Base-by-base conservation (phyloP, 2,888 invertebrate genomes). In the Morinoia aosen region DNA sequence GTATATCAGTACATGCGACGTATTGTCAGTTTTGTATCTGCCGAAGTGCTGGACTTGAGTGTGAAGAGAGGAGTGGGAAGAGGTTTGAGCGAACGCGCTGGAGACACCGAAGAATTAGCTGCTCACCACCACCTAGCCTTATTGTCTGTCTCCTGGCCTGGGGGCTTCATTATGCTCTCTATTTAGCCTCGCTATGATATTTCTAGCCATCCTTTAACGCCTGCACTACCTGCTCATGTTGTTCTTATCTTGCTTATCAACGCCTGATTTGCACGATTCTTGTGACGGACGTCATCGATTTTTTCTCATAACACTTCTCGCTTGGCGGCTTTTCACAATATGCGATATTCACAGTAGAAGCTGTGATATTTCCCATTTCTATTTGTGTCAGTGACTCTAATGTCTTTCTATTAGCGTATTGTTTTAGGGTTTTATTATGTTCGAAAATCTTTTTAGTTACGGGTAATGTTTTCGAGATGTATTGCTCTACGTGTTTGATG, bases 41-140 rank as follows among this genome's bases (percentile, higher is more conserved):
- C 25, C 25, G 8, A 1, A 76, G 33, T 33, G 16, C 10, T 25
- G 8, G 33, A 76, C 76, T 76, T 76, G 25, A 76, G 25, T 10
- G 25, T 61, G 61, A 61, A 76, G 76, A 76, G 76, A 76, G 76
- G 7, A 76, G 76, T 3, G 25, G 25, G 10, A 19, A 76, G 76
- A 76, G 76, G 76, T 76, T 48, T 5, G 76, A 76, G 76, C 76
- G 76, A 76, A 12, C 1, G 0, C 25, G 25, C 33, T 76, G 25
- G 25, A 76, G 76, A 14, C 10, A 76, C 25, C 76, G 76, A 76
- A 39, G 57, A 93, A 93, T 93, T 93, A 93, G 57, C 57, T 57
- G 93, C 93, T 93, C 93, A 93, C 57, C 56, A 57, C 57, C 58
- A 93, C 93, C 93, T 93, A 10, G 56, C 93, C 93, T 93, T 93